Evolutionary conservation across 2,113 vertebrate genomes (phyloP).

Genomic region (Gallinago undulata): DNA sequence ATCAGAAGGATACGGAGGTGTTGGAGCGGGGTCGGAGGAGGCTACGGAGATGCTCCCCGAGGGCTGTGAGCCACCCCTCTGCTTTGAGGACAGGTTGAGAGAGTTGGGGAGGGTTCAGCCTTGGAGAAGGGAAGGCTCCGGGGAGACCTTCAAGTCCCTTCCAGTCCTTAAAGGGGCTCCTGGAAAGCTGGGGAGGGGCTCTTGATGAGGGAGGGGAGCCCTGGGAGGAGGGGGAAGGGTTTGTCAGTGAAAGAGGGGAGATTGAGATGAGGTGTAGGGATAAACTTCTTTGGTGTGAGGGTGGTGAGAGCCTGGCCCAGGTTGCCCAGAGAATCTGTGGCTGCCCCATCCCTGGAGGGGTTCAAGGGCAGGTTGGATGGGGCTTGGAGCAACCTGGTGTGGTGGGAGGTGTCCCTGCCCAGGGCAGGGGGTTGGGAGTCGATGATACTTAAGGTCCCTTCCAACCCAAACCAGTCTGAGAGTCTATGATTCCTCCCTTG

Average conservation of each 20-base stretch:
- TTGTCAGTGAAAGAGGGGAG: not conserved
- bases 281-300: not conserved
- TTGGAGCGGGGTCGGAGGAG: not conserved
- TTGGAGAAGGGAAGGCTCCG: not conserved
- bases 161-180: not conserved
- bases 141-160: not conserved
- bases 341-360: not conserved
- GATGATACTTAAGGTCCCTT: not conserved
- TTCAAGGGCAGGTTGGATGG: not conserved
- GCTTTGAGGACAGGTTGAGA: not conserved
- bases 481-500: not conserved
- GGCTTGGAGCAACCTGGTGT: not conserved
- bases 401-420: not conserved
- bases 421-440: not conserved
- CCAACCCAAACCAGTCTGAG: not conserved
- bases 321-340: not conserved
- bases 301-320: not conserved
- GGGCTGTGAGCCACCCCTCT: not conserved
- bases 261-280: not conserved
- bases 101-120: not conserved
- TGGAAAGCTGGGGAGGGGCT: not conserved
- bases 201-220: not conserved
- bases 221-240: not conserved
- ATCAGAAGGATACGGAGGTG: not conserved
- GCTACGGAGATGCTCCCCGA: not conserved